Base-by-base conservation (phyloP, 2,888 invertebrate species). In the Perizoma affinitatum region DNA sequence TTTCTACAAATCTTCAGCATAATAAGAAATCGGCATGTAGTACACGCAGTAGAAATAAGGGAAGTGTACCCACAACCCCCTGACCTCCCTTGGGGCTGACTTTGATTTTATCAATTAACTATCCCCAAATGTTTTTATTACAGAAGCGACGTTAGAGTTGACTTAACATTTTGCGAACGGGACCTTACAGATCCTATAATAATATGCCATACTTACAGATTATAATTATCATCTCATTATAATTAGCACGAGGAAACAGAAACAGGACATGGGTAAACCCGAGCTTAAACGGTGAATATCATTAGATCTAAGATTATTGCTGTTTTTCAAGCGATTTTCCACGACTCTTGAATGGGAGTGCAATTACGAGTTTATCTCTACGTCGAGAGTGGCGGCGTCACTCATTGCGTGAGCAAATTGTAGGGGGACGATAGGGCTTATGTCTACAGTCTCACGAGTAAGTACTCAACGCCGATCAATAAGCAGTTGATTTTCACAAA, bases 211-310 rank as follows among this genome's bases (percentile, higher is more conserved):
- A 41, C 40, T 36, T 40, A 5, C 5, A 41, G 42, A 42, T 5
- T 41, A 44, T 22, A 54, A 33, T 42, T 43, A 55, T 58, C 55
- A 56, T 63, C 58, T 44, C 44, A 63, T 48, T 34, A 58, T 44
- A 61, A 60, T 57, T 66, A 62, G 49, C 54, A 70, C 67, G 49
- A 69, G 71, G 71, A 71, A 71, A 68, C 62, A 61, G 66, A 22
- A 73, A 76, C 84, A 84, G 86, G 83, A 86, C 79, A 78, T 74
- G 76, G 83, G 80, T 78, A 85, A 84, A 76, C 65, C 83, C 70
- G 69, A 69, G 44, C 53, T 61, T 70, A 70, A 68, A 63, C 67
- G 54, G 56, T 68, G 69, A 62, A 64, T 65, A 67, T 73, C 73
- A 75, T 74, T 72, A 74, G 54, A 69, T 68, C 63, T 68, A 43